Evolutionary conservation across 1,140 invertebrate genomes (phyloP).

Genomic region (Pseudomyrmex dendroicus): DNA sequence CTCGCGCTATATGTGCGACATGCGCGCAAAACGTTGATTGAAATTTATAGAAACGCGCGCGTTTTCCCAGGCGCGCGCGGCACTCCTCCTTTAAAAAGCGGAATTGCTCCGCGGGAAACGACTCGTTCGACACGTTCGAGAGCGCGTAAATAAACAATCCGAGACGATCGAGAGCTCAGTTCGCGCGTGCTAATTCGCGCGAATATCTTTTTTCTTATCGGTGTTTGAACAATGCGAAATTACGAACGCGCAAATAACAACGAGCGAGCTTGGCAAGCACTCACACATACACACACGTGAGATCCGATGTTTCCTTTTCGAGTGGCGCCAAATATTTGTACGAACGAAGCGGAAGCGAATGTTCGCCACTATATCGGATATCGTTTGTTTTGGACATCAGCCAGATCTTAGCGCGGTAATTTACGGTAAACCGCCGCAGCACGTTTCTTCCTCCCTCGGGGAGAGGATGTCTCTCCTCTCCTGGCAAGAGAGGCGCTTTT

Average conservation of each 20-base stretch:
- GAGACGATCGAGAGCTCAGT: not conserved
- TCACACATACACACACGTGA: not conserved
- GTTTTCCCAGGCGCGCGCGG: not conserved
- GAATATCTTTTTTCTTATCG: not conserved
- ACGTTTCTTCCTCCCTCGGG: slow-evolving; percentile 43
- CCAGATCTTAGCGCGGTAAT: slow-evolving; percentile 77
- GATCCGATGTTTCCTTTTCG: slow-evolving; percentile 5
- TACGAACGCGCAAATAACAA: no score
- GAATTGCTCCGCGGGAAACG: slow-evolving; percentile 3
- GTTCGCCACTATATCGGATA: slow-evolving; percentile 72
- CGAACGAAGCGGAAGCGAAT: slow-evolving; percentile 21
- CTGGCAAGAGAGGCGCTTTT: slow-evolving; percentile 1
- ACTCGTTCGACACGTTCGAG: not conserved
- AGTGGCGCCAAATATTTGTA: slow-evolving; percentile 37
- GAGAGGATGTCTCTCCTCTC: not conserved
- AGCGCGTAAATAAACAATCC: not conserved
- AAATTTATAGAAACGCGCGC: slow-evolving; percentile 63
- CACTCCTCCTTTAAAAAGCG: not conserved
- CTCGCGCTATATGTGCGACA: slow-evolving; percentile 31
- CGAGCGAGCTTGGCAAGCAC: no score
- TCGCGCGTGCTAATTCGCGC: not conserved
- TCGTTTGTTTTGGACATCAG: slow-evolving; percentile 75
- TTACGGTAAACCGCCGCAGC: slow-evolving; percentile 72
- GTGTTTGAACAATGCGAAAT: no score
- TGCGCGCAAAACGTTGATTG: slow-evolving; percentile 51